A percentile compares a stretch with the other conserved stretches of the same genome.
Evolutionary conservation across 2,113 vertebrate species (phyloP).

Genomic region (Triplophysa dalaica): DNA sequence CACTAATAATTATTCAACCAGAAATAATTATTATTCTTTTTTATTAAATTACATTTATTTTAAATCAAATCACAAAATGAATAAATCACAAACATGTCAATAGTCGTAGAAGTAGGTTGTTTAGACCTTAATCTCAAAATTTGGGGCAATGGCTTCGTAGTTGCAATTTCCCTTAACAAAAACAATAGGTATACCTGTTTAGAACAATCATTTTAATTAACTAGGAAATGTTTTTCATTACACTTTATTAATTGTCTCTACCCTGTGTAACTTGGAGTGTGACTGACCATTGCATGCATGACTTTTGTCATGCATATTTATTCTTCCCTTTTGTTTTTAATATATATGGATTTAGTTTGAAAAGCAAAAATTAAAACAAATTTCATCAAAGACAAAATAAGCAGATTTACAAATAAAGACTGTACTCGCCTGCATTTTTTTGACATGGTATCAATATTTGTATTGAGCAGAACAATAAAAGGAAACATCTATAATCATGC

Average conservation of each 20-base stretch:
- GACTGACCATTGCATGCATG: conserved; percentile 44
- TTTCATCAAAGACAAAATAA: not conserved
- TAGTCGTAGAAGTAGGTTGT: not conserved
- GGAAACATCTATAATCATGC: conserved; percentile 20
- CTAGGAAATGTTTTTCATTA: not conserved
- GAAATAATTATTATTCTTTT: not conserved
- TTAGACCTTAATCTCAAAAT: not conserved
- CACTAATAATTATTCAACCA: not conserved
- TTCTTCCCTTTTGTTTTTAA: not conserved
- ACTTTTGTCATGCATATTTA: conserved; percentile 35
- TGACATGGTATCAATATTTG: conserved; percentile 18
- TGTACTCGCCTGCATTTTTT: not conserved
- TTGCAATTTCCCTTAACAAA: not conserved
- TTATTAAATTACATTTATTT: no score
- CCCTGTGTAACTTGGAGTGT: conserved; percentile 53
- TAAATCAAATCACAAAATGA: no score
- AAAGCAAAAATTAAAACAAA: not conserved
- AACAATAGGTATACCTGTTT: not conserved
- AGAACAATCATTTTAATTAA: not conserved
- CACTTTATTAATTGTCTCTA: not conserved
- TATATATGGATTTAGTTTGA: not conserved
- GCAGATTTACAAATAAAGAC: not conserved
- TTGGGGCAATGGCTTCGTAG: not conserved
- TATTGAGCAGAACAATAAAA: conserved; percentile 3
- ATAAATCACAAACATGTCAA: not conserved